These are phyloP conservation scores for Thymelicus acteon DNA, from an alignment of 2,888 invertebrate genomes.

Conservation along the genomic window DNA sequence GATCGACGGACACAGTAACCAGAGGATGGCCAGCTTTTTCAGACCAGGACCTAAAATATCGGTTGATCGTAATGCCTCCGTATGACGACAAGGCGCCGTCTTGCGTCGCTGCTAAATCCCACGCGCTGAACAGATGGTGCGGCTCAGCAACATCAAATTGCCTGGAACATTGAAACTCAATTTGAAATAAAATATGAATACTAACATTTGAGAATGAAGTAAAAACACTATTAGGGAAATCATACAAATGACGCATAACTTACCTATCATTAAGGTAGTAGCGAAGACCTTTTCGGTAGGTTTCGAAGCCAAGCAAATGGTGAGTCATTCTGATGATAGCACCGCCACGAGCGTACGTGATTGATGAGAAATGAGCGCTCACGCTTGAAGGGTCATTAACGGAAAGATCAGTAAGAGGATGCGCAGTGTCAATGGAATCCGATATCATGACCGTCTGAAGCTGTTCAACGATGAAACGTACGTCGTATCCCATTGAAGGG, in stretches of 20 bases:
- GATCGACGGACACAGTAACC: slow-evolving; percentile 76
- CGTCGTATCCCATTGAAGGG: slow-evolving; percentile 64
- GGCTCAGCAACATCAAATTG: slow-evolving; percentile 77
- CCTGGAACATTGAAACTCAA: slow-evolving; percentile 49
- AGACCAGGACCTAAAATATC: slow-evolving; percentile 86
- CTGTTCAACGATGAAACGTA: slow-evolving; percentile 88
- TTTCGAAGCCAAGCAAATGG: slow-evolving; percentile 81
- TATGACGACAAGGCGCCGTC: slow-evolving; percentile 61
- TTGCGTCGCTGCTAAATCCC: slow-evolving; percentile 66
- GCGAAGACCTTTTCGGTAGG: slow-evolving; percentile 82
- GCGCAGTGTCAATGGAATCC: slow-evolving; percentile 84
- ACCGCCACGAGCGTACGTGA: slow-evolving; percentile 89
- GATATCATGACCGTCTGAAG: slow-evolving; percentile 85
- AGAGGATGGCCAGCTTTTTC: slow-evolving; percentile 86
- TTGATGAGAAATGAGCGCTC: slow-evolving; percentile 86
- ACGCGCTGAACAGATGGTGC: slow-evolving; percentile 74
- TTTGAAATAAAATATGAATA: too few species aligned
- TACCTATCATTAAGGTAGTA: slow-evolving; percentile 82
- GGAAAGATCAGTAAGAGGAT: slow-evolving; percentile 83
- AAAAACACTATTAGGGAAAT: too few species aligned
- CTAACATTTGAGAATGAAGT: too few species aligned
- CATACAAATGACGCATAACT: too few species aligned
- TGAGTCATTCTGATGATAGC: slow-evolving; percentile 88
- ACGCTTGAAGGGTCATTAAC: slow-evolving; percentile 86
- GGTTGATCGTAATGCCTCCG: slow-evolving; percentile 60